These are phyloP conservation scores for Cyaniris semiargus DNA, from an alignment of 2,888 invertebrate species.

Conservation along the genomic window DNA sequence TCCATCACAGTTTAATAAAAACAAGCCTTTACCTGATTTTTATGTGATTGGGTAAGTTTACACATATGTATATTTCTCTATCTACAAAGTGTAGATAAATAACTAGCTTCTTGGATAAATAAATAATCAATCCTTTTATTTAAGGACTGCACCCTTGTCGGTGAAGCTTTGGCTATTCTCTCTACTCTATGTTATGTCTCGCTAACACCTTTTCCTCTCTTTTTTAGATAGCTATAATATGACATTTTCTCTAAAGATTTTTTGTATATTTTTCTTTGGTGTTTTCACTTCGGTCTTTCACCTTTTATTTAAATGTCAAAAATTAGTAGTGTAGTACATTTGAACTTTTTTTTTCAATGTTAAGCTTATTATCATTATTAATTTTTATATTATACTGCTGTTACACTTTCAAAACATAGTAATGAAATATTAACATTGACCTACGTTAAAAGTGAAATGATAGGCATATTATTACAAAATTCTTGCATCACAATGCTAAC, in stretches of 20 bases:
- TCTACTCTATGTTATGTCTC: too few species aligned
- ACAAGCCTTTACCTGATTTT: constrained; percentile 87
- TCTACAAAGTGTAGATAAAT: background rate
- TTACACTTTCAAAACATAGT: background rate
- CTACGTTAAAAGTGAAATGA: background rate
- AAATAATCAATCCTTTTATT: too few species aligned
- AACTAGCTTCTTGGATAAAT: too few species aligned
- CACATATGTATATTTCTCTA: background rate
- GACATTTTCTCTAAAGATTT: too few species aligned
- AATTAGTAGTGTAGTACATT: too few species aligned
- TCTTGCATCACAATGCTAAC: background rate
- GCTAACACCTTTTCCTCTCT: too few species aligned
- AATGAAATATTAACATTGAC: background rate
- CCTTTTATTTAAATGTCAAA: too few species aligned
- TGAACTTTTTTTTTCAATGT: background rate
- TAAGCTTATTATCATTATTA: background rate
- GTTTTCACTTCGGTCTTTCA: background rate
- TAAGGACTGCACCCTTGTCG: too few species aligned
- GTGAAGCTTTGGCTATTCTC: too few species aligned
- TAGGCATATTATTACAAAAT: constrained; percentile 6
- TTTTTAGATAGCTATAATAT: too few species aligned
- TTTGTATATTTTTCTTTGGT: too few species aligned
- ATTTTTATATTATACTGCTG: background rate
- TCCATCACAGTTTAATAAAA: constrained; percentile 81
- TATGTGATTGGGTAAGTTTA: constrained; percentile 88